These are phyloP conservation scores for Oncorhynchus clarkii DNA, from an alignment of 2,113 vertebrate genomes.

Conservation along the genomic window DNA sequence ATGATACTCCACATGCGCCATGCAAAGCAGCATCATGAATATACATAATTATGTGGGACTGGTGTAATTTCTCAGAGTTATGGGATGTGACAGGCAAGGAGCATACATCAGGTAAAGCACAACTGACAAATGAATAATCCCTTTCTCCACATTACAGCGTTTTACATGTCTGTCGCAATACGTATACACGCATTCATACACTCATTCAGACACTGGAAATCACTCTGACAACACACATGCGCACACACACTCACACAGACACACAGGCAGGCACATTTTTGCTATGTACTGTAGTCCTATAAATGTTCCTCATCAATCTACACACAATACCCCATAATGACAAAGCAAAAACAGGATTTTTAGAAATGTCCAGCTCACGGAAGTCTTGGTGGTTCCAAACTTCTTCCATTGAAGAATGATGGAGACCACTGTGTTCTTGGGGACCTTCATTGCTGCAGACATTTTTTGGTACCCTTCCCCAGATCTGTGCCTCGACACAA, in stretches of 20 bases:
- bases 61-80: constrained; percentile 90
- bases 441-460: too few species aligned
- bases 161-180: constrained; percentile 53
- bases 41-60: constrained; percentile 88
- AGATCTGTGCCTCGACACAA: too few species aligned
- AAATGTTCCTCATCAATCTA: too few species aligned
- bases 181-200: constrained; percentile 17
- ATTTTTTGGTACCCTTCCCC: too few species aligned
- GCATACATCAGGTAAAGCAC: constrained; percentile 83
- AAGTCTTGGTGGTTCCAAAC: too few species aligned
- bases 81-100: constrained; percentile 82
- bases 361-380: too few species aligned
- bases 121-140: constrained; percentile 87
- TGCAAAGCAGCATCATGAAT: constrained; percentile 88
- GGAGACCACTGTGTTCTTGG: too few species aligned
- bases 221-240: constrained; percentile 15
- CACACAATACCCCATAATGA: too few species aligned
- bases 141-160: constrained; percentile 66
- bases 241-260: constrained; percentile 4
- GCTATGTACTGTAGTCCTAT: neutral
- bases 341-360: too few species aligned
- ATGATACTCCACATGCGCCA: constrained; percentile 66
- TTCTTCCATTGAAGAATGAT: too few species aligned
- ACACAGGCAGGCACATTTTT: constrained; percentile 4
- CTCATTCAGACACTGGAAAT: constrained; percentile 31